Evolutionary conservation across 2,888 invertebrate genomes (phyloP), one percentile per base, ranked within the genome.

Genomic region (Pachymerium ferrugineum): DNA sequence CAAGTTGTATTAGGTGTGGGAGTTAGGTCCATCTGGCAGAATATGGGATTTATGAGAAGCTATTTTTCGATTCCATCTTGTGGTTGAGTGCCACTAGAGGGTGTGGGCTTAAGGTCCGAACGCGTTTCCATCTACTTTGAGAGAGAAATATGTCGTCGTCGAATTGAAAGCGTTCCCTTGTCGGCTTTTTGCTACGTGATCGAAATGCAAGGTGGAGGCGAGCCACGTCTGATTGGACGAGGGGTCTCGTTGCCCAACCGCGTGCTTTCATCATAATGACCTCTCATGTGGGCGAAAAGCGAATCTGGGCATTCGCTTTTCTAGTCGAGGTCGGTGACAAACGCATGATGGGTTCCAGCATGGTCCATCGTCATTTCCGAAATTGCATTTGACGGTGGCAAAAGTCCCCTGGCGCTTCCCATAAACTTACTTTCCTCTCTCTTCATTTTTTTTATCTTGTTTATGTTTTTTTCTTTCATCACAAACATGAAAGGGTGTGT

Each of bases 131-230:
- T 54, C 54, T 54, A 54, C 54, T 54, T 54, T 54, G 54, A 54
- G 54, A 22, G 14, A 54, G 54, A 54, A 54, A 54, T 54, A 54
- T 54, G 54, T 54, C 54, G 54, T 54, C 54, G 22, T 54, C 54
- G 54, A 54, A 54, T 54, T 54, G 54, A 54, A 54, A 54, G 54
- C 54, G 54, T 54, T 54, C 54, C 54, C 54, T 54, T 54, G 54
- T 54, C 54, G 54, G 54, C 54, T 54, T 54, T 54, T 54, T 54
- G 25, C 54, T 25, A 54, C 54, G 54, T 54, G 54, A 54, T 54
- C 54, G 54, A 54, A 54, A 54, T 54, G 54, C 54, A 25, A 25
- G 8, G 54, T 54, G 54, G n/a, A n/a, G n/a, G n/a, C n/a, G n/a
- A n/a, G n/a, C n/a, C 54, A 54, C 54, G 54, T 54, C 25, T 54